phyloP scores from a whole-genome alignment of 2,888 invertebrate species.

The Sarcophaga carnaria region DNA sequence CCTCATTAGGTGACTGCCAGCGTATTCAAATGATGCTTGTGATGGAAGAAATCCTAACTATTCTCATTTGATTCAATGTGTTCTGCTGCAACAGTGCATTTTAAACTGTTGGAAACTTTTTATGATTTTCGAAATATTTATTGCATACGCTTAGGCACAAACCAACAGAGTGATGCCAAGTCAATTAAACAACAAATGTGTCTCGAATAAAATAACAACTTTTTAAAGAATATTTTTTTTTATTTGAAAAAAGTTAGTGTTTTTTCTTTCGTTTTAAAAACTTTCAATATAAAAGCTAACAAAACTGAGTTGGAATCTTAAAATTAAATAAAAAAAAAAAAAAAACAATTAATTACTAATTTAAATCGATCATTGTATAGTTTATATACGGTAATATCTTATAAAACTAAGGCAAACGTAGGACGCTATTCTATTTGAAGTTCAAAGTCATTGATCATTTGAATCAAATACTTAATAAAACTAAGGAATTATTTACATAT shows the following conservation, averaged over 20 bases:
- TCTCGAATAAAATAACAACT: neutral
- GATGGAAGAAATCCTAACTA: too few species aligned
- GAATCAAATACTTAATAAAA: too few species aligned
- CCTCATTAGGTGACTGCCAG: too few species aligned
- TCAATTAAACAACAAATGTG: neutral
- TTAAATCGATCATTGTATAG: neutral
- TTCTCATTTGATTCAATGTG: too few species aligned
- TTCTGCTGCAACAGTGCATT: too few species aligned
- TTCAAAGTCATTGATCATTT: too few species aligned
- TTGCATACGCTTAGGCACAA: neutral
- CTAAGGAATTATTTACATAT: too few species aligned
- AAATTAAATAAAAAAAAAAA: neutral
- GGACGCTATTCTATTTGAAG: neutral
- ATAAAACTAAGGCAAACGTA: constrained; percentile 16
- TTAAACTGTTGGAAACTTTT: too few species aligned
- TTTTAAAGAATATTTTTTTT: neutral
- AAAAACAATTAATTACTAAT: neutral
- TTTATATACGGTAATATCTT: neutral
- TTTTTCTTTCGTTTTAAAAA: constrained; percentile 20
- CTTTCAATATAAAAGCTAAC: neutral
- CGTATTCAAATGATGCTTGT: too few species aligned
- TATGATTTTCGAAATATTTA: neutral
- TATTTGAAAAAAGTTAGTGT: neutral
- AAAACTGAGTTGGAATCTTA: constrained; percentile 14
- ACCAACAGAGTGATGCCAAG: neutral